Base-by-base conservation (phyloP, 1,140 invertebrate genomes). In the Aphelenchoides avenae region DNA sequence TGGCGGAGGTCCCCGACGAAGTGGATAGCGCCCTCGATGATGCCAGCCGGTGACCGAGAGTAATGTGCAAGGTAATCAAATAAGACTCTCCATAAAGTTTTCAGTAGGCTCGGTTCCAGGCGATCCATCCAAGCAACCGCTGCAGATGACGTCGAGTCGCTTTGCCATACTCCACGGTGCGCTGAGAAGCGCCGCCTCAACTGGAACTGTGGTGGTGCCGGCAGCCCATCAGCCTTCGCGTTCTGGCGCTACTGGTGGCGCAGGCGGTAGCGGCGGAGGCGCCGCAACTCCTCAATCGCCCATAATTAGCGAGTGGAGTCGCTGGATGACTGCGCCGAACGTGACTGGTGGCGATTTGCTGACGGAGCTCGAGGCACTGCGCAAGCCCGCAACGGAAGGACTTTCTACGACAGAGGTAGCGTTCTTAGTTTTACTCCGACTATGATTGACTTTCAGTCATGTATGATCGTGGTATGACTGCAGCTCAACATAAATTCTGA, bases 321-420 rank as follows among this genome's bases (percentile, higher is more conserved):
- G 49, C 13, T 66, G 65, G 64, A 47, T 66, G n/a, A 15, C 22
- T 48, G 64, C 64, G 11, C 64, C 64, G 22, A 66, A 69, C 31
- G 40, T 34, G 5, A 29, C 37, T 15, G 61, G 61, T 4, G 55
- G 66, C 11, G 65, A 66, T 33, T 42, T 66, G 1, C n/a, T 55
- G 7, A 39, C 30, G 9, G 54, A 67, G 15, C 36, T 66, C 11
- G 51, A 55, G 18, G 57, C 48, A 7, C 41, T 69, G 9, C 22
- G 64, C n/a, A 68, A 70, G 27, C 33, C 52, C 37, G 47, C 40
- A 9, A 46, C 47, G 5, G 50, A 48, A 5, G 64, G 64, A 5
- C 27, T 66, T 1, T 50, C 61, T 9, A 69, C 57, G 4, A 67
- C 48, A 22, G 64, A 66, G 33, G 66, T 68, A 9, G 36, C n/a